A percentile compares a stretch with the other conserved stretches of the same genome.
Conservation (phyloP, 1,140 invertebrate species). For the Heliconius eleuchia region DNA sequence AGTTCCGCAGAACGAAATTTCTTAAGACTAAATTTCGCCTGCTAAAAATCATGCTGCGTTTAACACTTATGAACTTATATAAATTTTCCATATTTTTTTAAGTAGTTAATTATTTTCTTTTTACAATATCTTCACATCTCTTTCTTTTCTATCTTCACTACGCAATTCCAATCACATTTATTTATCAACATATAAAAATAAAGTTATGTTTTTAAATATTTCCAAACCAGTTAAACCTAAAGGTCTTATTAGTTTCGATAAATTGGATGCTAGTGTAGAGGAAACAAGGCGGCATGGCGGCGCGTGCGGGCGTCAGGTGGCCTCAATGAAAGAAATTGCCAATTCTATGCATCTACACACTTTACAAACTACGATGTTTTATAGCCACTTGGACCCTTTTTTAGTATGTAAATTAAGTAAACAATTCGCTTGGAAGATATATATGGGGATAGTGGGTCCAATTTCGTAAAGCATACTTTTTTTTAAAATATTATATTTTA, state of each 20-base stretch:
- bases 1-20: too few relatives aligned
- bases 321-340: constrained; percentile 39
- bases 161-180: too few relatives aligned
- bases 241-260: background rate
- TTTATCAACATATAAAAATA: too few relatives aligned
- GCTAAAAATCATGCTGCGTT: too few relatives aligned
- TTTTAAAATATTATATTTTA: too few relatives aligned
- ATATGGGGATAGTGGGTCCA: background rate
- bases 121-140: too few relatives aligned
- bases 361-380: constrained; percentile 9
- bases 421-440: background rate
- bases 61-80: too few relatives aligned
- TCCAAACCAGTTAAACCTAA: background rate
- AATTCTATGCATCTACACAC: constrained; percentile 24
- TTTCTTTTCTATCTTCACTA: too few relatives aligned
- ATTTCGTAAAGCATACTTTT: background rate
- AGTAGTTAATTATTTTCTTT: too few relatives aligned
- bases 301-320: constrained; percentile 38
- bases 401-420: constrained; percentile 3
- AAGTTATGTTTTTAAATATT: background rate
- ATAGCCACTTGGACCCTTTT: background rate
- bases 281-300: constrained; percentile 15
- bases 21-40: too few relatives aligned
- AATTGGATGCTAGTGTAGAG: background rate
- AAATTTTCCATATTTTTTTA: too few relatives aligned